Evolutionary conservation across 2,113 vertebrate species (phyloP).

Genomic region (Sceloporus tristichus): DNA sequence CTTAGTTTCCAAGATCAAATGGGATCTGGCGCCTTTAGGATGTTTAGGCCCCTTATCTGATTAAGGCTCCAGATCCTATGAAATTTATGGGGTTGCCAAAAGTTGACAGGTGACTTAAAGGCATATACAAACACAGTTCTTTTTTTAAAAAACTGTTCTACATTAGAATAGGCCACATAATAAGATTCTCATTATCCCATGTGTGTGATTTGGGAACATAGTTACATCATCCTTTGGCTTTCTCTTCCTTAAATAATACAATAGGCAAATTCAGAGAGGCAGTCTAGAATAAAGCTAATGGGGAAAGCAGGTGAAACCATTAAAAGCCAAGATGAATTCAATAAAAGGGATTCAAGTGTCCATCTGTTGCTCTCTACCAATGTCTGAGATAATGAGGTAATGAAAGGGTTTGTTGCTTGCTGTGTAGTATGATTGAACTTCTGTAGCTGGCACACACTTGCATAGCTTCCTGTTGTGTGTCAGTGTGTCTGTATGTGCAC

Average conservation of each 20-base stretch:
- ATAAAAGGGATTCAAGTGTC: background rate
- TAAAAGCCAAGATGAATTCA: background rate
- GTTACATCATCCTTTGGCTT: background rate
- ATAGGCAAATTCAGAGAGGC: background rate
- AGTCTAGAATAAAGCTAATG: background rate
- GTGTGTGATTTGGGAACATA: too few relatives aligned
- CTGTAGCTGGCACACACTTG: too few relatives aligned
- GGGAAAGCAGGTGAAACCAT: background rate
- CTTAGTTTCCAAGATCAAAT: too few relatives aligned
- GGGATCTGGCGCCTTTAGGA: too few relatives aligned
- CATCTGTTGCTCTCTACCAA: background rate
- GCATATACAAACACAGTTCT: too few relatives aligned
- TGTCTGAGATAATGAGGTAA: constrained; percentile 1
- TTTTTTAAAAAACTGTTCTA: background rate
- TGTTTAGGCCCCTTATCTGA: too few relatives aligned
- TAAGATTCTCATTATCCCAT: background rate
- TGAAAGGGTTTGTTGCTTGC: background rate
- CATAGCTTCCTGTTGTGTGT: too few relatives aligned
- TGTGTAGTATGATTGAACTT: too few relatives aligned
- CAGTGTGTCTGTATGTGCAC: too few relatives aligned
- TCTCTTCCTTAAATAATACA: background rate
- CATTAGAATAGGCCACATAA: background rate
- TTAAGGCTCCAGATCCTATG: too few relatives aligned
- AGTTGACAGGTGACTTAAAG: too few relatives aligned
- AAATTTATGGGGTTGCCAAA: too few relatives aligned